Evolutionary conservation across 2,888 invertebrate genomes (phyloP).

Genomic region (Oxycera nigricornis): DNA sequence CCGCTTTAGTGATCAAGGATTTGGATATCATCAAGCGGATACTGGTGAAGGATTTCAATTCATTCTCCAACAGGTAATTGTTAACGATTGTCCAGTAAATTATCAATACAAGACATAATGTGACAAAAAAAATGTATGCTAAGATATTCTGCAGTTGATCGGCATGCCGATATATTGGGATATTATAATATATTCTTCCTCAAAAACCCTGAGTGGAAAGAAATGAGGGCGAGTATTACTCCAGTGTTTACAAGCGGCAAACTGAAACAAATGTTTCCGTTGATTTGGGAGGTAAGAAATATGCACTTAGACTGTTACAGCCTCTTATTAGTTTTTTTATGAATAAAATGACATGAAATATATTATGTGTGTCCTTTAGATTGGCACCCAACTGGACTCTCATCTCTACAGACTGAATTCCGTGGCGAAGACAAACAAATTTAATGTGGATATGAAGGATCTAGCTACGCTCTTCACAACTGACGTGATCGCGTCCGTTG

Average conservation of each 20-base stretch:
- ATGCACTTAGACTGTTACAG: too few relatives aligned
- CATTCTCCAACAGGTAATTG: constrained; percentile 54
- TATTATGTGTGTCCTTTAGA: constrained; percentile 12
- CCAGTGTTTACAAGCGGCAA: constrained; percentile 63
- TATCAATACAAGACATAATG: too few relatives aligned
- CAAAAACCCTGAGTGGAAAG: constrained; percentile 62
- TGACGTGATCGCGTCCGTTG: constrained; percentile 58
- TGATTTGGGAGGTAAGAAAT: constrained; percentile 54
- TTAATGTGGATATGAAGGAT: constrained; percentile 54
- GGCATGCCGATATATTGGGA: constrained; percentile 58
- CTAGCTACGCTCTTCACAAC: constrained; percentile 55
- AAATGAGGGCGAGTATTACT: constrained; percentile 60
- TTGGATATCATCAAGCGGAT: constrained; percentile 32
- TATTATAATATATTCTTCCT: constrained; percentile 61
- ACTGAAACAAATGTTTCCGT: constrained; percentile 59
- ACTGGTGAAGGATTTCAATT: constrained; percentile 39
- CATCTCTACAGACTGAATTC: constrained; percentile 10
- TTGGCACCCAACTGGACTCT: constrained; percentile 35
- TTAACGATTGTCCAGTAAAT: too few relatives aligned
- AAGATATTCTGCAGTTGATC: constrained; percentile 53
- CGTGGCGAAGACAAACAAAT: not conserved
- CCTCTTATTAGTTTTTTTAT: not conserved
- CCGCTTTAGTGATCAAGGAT: constrained; percentile 48
- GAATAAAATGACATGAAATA: not conserved
- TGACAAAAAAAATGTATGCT: too few relatives aligned